These are phyloP conservation scores for Crotalus adamanteus DNA, from an alignment of 2,797 vertebrate species.

Conservation along the genomic window DNA sequence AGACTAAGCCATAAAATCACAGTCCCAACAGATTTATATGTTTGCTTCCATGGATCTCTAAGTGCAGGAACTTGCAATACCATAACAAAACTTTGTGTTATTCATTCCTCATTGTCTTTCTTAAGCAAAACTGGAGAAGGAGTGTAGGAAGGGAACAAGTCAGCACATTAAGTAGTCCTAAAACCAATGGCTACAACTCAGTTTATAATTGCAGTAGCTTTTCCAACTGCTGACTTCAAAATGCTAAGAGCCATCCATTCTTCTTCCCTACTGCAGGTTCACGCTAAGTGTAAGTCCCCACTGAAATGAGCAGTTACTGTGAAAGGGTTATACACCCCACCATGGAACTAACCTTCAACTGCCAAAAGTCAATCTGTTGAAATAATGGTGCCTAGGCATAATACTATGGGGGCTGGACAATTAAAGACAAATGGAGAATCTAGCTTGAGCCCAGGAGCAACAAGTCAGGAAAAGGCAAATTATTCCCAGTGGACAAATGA, in stretches of 20 bases:
- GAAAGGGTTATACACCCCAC: neutral
- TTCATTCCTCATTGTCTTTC: neutral
- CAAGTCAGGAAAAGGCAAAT: neutral
- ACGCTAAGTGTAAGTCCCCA: neutral
- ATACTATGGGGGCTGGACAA: neutral
- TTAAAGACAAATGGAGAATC: neutral
- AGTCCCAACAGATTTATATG: conserved; percentile 18
- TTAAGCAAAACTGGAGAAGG: neutral
- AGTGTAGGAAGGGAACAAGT: neutral
- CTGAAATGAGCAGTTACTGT: neutral
- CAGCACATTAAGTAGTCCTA: neutral
- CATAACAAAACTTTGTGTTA: neutral
- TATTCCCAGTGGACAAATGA: neutral
- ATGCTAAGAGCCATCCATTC: neutral
- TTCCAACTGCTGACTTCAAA: neutral
- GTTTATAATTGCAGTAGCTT: neutral
- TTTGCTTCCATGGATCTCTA: neutral
- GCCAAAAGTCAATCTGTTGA: neutral
- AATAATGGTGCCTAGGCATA: neutral
- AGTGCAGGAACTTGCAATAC: conserved; percentile 4
- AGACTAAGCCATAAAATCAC: conserved; percentile 14
- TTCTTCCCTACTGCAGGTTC: neutral
- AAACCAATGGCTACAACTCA: neutral
- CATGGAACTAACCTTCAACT: neutral
- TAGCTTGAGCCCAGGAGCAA: neutral